phyloP scores from a whole-genome alignment of 2,797 vertebrate species.

The Cyprinella venusta region DNA sequence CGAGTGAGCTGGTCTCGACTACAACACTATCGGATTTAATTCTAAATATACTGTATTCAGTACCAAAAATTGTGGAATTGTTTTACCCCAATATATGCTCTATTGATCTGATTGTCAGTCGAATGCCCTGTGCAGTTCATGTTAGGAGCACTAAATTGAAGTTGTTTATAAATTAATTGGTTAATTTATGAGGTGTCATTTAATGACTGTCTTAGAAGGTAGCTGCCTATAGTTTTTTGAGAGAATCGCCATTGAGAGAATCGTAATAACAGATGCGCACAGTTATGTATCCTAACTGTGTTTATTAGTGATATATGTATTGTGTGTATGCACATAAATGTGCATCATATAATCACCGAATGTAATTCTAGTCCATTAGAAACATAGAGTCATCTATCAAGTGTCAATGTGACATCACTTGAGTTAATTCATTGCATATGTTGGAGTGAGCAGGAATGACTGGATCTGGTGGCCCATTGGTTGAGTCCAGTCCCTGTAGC shows the following conservation, averaged over 20 bases:
- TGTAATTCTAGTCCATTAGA: conserved; percentile 3
- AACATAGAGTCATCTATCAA: conserved; percentile 48
- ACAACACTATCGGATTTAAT: too few relatives aligned
- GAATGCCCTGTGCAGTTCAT: not conserved
- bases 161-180: not conserved
- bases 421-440: conserved; percentile 49
- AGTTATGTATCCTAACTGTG: not conserved
- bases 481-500: conserved; percentile 58
- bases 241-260: not conserved
- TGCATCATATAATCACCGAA: conserved; percentile 25
- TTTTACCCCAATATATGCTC: not conserved
- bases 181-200: not conserved
- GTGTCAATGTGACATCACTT: conserved; percentile 52
- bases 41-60: not conserved
- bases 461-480: conserved; percentile 49
- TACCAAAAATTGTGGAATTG: not conserved
- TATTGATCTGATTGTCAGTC: not conserved
- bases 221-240: not conserved
- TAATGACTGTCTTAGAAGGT: not conserved
- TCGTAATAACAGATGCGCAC: not conserved
- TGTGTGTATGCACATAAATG: not conserved
- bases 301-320: too few relatives aligned
- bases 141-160: not conserved
- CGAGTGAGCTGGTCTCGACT: too few relatives aligned
- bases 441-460: conserved; percentile 23